These are phyloP conservation scores for Megamerina dolium DNA, from an alignment of 2,888 invertebrate genomes.

Conservation along the genomic window DNA sequence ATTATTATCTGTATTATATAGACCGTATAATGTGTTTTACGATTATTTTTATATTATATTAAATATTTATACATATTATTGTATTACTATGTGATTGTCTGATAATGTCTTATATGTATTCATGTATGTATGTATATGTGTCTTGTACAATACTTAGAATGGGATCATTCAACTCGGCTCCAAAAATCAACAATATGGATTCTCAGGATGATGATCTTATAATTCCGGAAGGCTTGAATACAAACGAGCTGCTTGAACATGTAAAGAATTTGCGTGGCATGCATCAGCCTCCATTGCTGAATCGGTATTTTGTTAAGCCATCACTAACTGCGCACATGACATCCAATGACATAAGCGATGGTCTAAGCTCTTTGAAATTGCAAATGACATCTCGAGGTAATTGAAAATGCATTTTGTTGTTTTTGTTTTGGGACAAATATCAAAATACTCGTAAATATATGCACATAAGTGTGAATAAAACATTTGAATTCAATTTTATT, in stretches of 20 bases:
- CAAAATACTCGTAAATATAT: neutral
- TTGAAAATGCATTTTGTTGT: slow-evolving; percentile 14
- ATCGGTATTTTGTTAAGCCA: slow-evolving; percentile 41
- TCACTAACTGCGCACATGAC: slow-evolving; percentile 19
- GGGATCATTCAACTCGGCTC: slow-evolving; percentile 67
- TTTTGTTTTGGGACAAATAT: neutral
- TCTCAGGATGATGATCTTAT: slow-evolving; percentile 56
- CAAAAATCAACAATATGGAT: slow-evolving; percentile 60
- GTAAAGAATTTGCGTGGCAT: slow-evolving; percentile 51
- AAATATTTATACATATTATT: no score
- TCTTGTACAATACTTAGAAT: slow-evolving; percentile 59
- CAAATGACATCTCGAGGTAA: slow-evolving; percentile 51
- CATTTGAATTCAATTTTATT: neutral
- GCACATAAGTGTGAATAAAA: neutral
- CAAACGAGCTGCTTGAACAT: slow-evolving; percentile 53
- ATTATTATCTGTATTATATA: no score
- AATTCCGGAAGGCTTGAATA: slow-evolving; percentile 49
- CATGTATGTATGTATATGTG: no score
- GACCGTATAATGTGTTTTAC: no score
- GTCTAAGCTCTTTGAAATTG: slow-evolving; percentile 47
- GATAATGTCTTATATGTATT: no score
- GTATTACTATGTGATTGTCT: no score
- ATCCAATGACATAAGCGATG: slow-evolving; percentile 42
- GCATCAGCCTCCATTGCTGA: slow-evolving; percentile 51
- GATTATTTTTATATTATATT: no score